Evolutionary conservation across 2,797 vertebrate species (phyloP).

Genomic region (Acipenser ruthenus): DNA sequence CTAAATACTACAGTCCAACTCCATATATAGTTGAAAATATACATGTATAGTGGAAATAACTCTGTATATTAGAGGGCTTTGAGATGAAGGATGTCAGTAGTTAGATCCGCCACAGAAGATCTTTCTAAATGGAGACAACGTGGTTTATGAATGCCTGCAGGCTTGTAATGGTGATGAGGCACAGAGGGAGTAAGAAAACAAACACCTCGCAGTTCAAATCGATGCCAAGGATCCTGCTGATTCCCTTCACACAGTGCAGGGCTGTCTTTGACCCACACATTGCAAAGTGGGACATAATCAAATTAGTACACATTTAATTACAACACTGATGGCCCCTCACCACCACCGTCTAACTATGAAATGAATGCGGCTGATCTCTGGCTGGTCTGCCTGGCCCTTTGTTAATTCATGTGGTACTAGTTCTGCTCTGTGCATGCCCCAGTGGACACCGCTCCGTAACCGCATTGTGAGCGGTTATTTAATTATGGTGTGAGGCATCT

Average conservation of each 20-base stretch:
- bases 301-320: conserved; percentile 66
- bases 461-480: conserved; percentile 8
- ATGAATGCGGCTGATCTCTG: conserved; percentile 10
- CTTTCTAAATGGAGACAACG: conserved; percentile 2
- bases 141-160: conserved; percentile 4
- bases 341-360: conserved; percentile 24
- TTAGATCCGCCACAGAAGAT: too few species aligned
- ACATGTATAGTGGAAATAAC: too few species aligned
- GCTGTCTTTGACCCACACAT: neutral
- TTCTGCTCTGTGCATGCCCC: conserved; percentile 1
- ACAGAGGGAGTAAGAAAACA: neutral
- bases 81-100: too few species aligned
- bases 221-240: conserved; percentile 12
- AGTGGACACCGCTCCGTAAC: conserved; percentile 7
- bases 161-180: neutral
- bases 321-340: conserved; percentile 43
- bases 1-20: too few species aligned
- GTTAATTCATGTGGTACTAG: conserved; percentile 8
- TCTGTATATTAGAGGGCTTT: too few species aligned
- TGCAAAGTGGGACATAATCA: conserved; percentile 58
- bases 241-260: neutral
- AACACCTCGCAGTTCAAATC: neutral
- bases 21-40: too few species aligned
- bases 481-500: conserved; percentile 31
- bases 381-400: neutral